Conservation (phyloP, 2,888 invertebrate species). For the Pachliopta kotzebuea region DNA sequence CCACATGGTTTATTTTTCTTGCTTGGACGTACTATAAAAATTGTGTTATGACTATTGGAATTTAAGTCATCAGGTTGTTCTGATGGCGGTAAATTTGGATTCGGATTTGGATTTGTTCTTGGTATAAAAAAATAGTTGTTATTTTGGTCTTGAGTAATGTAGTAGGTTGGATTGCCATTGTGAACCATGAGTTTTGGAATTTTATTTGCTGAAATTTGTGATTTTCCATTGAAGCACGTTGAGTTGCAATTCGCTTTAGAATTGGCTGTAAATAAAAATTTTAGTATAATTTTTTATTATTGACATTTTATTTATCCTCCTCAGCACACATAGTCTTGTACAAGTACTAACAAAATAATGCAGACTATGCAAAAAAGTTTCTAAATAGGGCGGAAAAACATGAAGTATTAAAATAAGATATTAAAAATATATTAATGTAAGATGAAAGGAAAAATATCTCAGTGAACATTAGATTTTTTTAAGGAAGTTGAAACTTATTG, state of each 20-base stretch:
- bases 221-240: neutral
- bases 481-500: no score
- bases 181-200: neutral
- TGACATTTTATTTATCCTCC: no score
- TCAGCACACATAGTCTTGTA: no score
- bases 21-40: neutral
- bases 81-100: neutral
- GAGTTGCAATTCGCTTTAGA: neutral
- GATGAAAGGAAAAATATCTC: no score
- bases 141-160: neutral
- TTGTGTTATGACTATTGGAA: neutral
- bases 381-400: no score
- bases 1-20: neutral
- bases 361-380: no score
- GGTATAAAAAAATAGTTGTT: constrained; percentile 1
- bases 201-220: neutral
- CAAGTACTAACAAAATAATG: no score
- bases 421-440: no score
- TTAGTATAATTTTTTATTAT: no score
- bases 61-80: neutral
- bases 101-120: neutral
- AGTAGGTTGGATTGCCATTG: neutral
- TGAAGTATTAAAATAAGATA: no score
- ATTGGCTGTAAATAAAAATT: neutral
- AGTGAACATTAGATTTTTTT: no score